These are phyloP conservation scores for Mormyrus proboscirostris DNA, from an alignment of 2,797 vertebrate species.

Conservation along the genomic window DNA sequence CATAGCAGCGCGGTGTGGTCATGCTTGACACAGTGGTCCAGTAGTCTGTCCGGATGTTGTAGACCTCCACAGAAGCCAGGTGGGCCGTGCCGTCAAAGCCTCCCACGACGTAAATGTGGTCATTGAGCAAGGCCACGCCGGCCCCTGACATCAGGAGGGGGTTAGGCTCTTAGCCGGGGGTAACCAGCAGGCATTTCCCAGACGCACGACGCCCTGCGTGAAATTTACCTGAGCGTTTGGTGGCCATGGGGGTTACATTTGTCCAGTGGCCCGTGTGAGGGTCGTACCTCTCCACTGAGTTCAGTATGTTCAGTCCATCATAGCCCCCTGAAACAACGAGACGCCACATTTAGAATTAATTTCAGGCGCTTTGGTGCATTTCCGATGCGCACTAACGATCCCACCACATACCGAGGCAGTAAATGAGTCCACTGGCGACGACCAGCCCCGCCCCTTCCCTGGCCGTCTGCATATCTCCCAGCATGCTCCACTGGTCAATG, in stretches of 20 bases:
- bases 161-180: neutral
- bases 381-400: neutral
- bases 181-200: neutral
- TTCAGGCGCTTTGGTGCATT: neutral
- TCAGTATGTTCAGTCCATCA: slow-evolving; percentile 93
- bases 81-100: slow-evolving; percentile 94
- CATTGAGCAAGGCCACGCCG: slow-evolving; percentile 89
- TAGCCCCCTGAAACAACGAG: slow-evolving; percentile 77
- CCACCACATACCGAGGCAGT: slow-evolving; percentile 77
- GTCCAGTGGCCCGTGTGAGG: slow-evolving; percentile 98
- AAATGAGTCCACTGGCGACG: slow-evolving; percentile 91
- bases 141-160: slow-evolving; percentile 66
- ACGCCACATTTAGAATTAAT: neutral
- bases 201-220: neutral
- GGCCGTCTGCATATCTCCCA: slow-evolving; percentile 98
- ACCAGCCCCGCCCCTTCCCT: slow-evolving; percentile 92
- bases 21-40: slow-evolving; percentile 95
- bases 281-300: slow-evolving; percentile 94
- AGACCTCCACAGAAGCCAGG: slow-evolving; percentile 92
- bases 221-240: slow-evolving; percentile 84
- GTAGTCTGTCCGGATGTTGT: slow-evolving; percentile 94
- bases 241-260: slow-evolving; percentile 94
- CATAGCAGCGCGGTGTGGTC: slow-evolving; percentile 95
- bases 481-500: slow-evolving; percentile 98
- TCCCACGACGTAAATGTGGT: slow-evolving; percentile 95